Conservation (phyloP, 2,113 vertebrate genomes). For the Dipodomys ordii region DNA sequence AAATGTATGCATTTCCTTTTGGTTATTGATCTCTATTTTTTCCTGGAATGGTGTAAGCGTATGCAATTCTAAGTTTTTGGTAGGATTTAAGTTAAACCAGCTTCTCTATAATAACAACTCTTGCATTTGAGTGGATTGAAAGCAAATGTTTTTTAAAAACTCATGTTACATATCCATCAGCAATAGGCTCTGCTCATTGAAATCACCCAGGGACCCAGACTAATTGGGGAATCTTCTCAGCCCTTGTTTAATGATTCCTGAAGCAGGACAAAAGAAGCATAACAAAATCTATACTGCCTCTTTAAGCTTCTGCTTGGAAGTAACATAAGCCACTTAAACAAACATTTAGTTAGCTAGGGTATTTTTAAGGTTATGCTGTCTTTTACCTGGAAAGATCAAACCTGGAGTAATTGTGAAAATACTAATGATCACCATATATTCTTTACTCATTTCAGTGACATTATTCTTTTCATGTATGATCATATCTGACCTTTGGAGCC, state of each 20-base stretch:
- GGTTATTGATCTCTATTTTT: no score
- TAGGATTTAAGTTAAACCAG: neutral
- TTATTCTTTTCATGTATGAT: neutral
- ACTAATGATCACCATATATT: neutral
- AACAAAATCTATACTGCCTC: neutral
- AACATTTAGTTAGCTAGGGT: slow-evolving; percentile 1
- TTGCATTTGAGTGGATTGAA: neutral
- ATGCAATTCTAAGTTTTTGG: neutral
- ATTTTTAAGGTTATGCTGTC: neutral
- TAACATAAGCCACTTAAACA: neutral
- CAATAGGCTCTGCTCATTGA: neutral
- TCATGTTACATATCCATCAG: neutral
- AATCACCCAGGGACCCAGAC: neutral
- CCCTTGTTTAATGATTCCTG: neutral
- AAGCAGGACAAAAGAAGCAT: neutral
- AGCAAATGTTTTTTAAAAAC: neutral
- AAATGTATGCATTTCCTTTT: neutral
- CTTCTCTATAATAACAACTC: neutral
- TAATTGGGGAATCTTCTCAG: neutral
- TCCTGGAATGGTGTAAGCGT: no score
- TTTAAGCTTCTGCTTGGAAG: neutral
- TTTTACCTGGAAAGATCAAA: neutral
- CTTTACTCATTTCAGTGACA: neutral
- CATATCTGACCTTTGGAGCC: neutral
- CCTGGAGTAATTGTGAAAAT: neutral